Evolutionary conservation across 2,113 vertebrate genomes (phyloP).

Genomic region (Spea multiplicata): DNA sequence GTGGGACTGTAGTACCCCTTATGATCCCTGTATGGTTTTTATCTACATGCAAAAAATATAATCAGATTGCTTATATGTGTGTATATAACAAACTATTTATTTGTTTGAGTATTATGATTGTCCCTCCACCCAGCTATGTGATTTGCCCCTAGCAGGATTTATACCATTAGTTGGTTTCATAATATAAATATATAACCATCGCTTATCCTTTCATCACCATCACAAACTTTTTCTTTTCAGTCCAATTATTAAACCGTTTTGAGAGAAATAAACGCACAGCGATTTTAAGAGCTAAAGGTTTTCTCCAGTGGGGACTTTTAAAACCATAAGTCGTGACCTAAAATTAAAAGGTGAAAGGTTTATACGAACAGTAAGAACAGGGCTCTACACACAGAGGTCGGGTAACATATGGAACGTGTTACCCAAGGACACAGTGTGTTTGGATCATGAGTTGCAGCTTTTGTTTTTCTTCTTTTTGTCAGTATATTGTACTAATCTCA

Average conservation of each 20-base stretch:
- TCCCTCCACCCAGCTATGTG: too few species aligned
- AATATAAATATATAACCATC: too few species aligned
- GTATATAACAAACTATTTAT: too few species aligned
- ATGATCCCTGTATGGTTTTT: too few species aligned
- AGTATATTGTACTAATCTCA: not conserved
- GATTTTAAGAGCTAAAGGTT: not conserved
- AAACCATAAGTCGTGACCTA: constrained; percentile 27
- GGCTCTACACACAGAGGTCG: constrained; percentile 15
- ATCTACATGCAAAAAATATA: too few species aligned
- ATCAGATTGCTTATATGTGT: too few species aligned
- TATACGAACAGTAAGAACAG: constrained; percentile 5
- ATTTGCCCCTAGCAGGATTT: too few species aligned
- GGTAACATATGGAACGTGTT: constrained; percentile 28
- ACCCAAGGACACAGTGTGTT: constrained; percentile 24
- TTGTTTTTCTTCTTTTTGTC: not conserved
- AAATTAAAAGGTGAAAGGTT: constrained; percentile 28
- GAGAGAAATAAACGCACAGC: not conserved
- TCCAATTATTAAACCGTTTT: not conserved
- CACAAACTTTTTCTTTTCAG: too few species aligned
- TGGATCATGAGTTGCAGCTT: not conserved
- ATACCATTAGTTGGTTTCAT: too few species aligned
- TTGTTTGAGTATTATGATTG: too few species aligned
- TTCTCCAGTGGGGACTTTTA: constrained; percentile 8
- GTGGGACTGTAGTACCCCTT: too few species aligned
- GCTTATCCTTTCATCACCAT: too few species aligned